A percentile compares a stretch with the other conserved stretches of the same genome.
phyloP scores from a whole-genome alignment of 2,888 invertebrate species.

The Theretra japonica region DNA sequence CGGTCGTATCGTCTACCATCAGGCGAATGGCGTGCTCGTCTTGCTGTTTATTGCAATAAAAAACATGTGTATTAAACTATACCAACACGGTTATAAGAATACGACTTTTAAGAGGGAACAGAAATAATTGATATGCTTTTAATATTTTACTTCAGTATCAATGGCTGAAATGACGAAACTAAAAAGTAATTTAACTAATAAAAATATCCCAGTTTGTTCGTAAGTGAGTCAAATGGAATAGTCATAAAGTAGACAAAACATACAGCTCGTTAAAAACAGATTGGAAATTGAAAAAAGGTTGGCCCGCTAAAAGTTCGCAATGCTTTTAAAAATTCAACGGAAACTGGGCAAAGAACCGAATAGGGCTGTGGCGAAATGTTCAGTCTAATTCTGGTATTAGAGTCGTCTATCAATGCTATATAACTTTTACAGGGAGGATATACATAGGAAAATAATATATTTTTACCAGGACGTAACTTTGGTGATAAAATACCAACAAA shows the following conservation, averaged over 20 bases:
- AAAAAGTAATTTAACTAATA: not conserved
- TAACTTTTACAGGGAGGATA: not conserved
- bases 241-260: constrained; percentile 15
- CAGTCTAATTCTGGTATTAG: not conserved
- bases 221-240: constrained; percentile 19
- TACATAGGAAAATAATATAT: too few species aligned
- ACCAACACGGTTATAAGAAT: too few species aligned
- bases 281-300: constrained; percentile 21
- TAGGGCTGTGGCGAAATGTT: not conserved
- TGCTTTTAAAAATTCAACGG: constrained; percentile 16
- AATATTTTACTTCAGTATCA: not conserved
- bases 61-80: too few species aligned
- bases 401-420: not conserved
- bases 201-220: not conserved
- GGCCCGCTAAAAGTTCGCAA: constrained; percentile 11
- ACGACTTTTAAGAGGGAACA: too few species aligned
- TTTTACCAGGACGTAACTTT: too few species aligned
- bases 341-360: constrained; percentile 11
- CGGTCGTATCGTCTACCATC: too few species aligned
- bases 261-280: constrained; percentile 23
- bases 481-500: too few species aligned
- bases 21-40: too few species aligned
- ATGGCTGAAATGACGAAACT: not conserved
- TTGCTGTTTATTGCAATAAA: too few species aligned
- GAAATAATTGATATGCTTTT: too few species aligned